A percentile compares a stretch with the other conserved stretches of the same genome.
phyloP scores from a whole-genome alignment of 2,113 vertebrate genomes.

The Neogale vison region DNA sequence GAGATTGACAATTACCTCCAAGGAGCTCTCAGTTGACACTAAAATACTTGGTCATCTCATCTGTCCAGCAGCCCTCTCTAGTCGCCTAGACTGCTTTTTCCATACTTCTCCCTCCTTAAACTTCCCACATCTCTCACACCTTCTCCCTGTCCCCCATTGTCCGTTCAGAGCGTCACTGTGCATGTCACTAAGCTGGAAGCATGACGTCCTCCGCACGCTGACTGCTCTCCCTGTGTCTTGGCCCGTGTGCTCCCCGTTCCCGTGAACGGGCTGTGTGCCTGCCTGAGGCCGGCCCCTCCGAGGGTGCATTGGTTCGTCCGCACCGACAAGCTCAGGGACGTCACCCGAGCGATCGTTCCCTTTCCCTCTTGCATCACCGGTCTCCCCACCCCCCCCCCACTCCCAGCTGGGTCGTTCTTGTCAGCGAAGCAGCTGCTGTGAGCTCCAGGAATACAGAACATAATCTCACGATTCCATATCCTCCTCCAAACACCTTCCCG shows the following conservation, averaged over 20 bases:
- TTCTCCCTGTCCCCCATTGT: background rate
- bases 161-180: background rate
- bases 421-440: too few relatives aligned
- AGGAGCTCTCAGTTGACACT: background rate
- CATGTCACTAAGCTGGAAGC: background rate
- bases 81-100: background rate
- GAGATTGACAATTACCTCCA: background rate
- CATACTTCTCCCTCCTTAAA: background rate
- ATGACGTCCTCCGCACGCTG: background rate
- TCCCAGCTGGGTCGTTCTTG: background rate
- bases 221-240: background rate
- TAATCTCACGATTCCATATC: background rate
- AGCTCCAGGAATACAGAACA: background rate
- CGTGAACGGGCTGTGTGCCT: fast-evolving
- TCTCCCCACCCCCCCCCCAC: background rate
- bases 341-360: background rate
- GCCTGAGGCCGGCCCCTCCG: background rate
- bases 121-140: background rate
- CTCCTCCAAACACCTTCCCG: background rate
- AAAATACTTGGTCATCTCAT: background rate
- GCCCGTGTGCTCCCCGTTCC: fast-evolving
- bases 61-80: background rate
- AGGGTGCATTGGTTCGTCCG: background rate
- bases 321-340: background rate
- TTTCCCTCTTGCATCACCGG: background rate